Percentiles rank a stretch among this genome's conserved stretches.
These are phyloP conservation scores for Mesoligia furuncula DNA, from an alignment of 2,888 invertebrate genomes.

Conservation along the genomic window DNA sequence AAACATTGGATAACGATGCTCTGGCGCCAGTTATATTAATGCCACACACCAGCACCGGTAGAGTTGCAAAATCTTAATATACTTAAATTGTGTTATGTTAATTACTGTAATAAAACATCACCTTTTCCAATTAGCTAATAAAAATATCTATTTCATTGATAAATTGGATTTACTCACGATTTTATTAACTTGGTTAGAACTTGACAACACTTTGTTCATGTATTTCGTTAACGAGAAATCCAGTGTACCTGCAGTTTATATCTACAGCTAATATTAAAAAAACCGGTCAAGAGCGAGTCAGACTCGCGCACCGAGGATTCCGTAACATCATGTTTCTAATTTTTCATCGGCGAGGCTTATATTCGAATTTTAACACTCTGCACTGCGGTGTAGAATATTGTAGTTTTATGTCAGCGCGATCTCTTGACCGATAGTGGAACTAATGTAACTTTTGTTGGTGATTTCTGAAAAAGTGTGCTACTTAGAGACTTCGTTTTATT, in stretches of 20 bases:
- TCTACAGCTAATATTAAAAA: not conserved
- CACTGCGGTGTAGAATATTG: too few species aligned
- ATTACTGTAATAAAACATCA: constrained; percentile 24
- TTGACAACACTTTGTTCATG: constrained; percentile 5
- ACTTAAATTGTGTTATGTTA: not conserved
- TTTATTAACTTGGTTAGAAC: not conserved
- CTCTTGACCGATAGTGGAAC: too few species aligned
- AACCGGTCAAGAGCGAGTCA: too few species aligned
- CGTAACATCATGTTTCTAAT: too few species aligned
- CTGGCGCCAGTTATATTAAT: constrained; percentile 9
- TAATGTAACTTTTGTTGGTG: too few species aligned
- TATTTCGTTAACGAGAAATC: not conserved
- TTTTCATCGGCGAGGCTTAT: too few species aligned
- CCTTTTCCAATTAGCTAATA: not conserved
- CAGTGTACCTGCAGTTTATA: not conserved
- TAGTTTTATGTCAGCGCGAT: too few species aligned
- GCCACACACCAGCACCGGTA: not conserved
- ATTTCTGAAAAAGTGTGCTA: too few species aligned
- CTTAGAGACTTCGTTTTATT: too few species aligned
- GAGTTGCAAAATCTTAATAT: not conserved
- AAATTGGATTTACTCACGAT: not conserved
- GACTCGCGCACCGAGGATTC: too few species aligned
- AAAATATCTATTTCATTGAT: not conserved
- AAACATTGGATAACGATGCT: constrained; percentile 13
- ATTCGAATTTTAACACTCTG: too few species aligned